These are phyloP conservation scores for Sarcophilus harrisii DNA, from an alignment of 2,797 vertebrate genomes.

Conservation along the genomic window DNA sequence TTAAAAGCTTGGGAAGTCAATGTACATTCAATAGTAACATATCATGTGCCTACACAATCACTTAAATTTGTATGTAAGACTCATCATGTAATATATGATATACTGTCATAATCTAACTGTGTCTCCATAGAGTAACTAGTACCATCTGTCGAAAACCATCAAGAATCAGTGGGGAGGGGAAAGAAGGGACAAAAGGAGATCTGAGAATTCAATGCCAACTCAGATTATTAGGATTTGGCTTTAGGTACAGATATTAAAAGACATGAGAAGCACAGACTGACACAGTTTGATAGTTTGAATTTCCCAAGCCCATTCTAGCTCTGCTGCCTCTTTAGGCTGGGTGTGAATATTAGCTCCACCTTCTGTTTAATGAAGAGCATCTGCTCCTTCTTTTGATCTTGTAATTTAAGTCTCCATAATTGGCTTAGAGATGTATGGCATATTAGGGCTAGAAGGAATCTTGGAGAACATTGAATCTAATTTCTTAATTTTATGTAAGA, in stretches of 20 bases:
- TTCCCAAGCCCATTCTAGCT: not conserved
- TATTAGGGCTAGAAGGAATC: not conserved
- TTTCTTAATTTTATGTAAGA: not conserved
- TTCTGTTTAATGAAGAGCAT: not conserved
- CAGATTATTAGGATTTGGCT: not conserved
- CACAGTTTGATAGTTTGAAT: not conserved
- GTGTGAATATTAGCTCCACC: not conserved
- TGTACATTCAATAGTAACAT: not conserved
- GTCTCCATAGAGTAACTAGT: not conserved
- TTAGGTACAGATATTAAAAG: not conserved
- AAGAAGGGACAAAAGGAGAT: not conserved
- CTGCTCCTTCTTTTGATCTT: not conserved
- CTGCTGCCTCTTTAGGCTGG: not conserved
- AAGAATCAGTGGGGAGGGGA: not conserved
- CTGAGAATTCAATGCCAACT: not conserved
- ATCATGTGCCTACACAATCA: not conserved
- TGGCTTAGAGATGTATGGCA: not conserved
- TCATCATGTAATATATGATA: not conserved
- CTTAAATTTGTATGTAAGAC: constrained; percentile 1
- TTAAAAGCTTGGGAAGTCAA: not conserved
- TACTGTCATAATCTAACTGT: not conserved
- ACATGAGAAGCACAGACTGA: not conserved
- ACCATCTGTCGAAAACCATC: not conserved
- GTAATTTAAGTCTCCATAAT: not conserved
- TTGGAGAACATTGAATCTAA: not conserved